phyloP scores from a whole-genome alignment of 2,113 vertebrate species.

The Gasterosteus nipponicus region DNA sequence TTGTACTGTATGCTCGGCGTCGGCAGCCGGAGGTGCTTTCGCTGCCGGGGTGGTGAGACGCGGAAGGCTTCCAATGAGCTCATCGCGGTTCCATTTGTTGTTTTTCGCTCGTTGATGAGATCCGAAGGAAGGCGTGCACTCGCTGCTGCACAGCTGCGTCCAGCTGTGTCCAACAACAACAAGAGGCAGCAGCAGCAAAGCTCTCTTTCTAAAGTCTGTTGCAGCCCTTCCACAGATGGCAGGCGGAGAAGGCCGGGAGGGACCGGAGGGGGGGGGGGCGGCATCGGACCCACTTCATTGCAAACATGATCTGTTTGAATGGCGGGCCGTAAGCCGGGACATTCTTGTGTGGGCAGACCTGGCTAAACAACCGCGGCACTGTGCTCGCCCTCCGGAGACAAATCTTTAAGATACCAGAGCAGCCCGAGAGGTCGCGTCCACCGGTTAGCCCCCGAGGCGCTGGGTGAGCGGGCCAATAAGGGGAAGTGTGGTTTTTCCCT shows the following conservation, averaged over 20 bases:
- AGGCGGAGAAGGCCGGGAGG: conserved; percentile 55
- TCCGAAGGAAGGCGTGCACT: conserved; percentile 28
- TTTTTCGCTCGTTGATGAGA: conserved; percentile 21
- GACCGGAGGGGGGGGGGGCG: conserved; percentile 39
- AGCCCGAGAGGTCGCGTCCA: conserved; percentile 17
- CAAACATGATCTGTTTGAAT: conserved; percentile 77
- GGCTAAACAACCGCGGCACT: conserved; percentile 61
- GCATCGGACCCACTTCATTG: conserved; percentile 67
- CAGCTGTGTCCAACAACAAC: conserved; percentile 1
- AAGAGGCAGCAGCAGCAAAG: conserved; percentile 32
- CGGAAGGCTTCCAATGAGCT: conserved; percentile 43
- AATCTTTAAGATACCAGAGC: conserved; percentile 37
- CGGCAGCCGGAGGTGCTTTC: conserved; percentile 46
- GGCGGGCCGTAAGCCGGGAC: conserved; percentile 65
- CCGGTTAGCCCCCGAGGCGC: background rate
- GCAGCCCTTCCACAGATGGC: conserved; percentile 72
- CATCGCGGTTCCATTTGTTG: conserved; percentile 28
- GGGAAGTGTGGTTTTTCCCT: conserved; percentile 13
- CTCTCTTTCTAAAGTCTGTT: conserved; percentile 52
- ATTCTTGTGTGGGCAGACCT: conserved; percentile 76
- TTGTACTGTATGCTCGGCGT: conserved; percentile 30
- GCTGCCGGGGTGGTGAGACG: conserved; percentile 24
- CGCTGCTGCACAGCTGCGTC: conserved; percentile 42
- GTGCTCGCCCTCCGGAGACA: conserved; percentile 57
- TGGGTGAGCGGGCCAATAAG: conserved; percentile 24